Evolutionary conservation across 1,140 invertebrate species (phyloP).

Genomic region (Drosophila melanogaster): DNA sequence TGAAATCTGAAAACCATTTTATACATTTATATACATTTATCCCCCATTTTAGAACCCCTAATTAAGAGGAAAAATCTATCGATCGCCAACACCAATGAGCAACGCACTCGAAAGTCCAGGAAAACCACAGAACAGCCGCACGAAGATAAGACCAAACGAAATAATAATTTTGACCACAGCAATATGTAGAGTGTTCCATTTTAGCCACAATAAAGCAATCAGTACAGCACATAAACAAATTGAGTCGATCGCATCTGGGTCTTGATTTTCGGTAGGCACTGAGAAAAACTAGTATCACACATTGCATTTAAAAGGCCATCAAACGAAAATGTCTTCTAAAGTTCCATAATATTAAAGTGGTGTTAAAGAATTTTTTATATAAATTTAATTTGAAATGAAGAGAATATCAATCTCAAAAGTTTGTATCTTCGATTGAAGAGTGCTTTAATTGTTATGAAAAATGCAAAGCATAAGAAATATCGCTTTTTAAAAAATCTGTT

Average conservation of each 20-base stretch:
- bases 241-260: constrained; percentile 29
- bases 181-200: constrained; percentile 40
- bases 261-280: constrained; percentile 2
- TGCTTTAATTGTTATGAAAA: no score
- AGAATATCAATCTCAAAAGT: no score
- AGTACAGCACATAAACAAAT: constrained; percentile 49
- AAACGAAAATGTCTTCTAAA: no score
- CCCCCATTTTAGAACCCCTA: background rate
- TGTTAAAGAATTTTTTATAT: no score
- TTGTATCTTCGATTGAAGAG: no score
- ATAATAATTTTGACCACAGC: constrained; percentile 8
- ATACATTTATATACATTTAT: no score
- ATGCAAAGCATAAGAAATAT: no score
- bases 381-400: no score
- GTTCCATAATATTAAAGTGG: no score
- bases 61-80: no score
- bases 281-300: background rate
- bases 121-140: constrained; percentile 1
- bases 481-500: background rate
- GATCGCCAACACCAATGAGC: background rate
- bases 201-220: constrained; percentile 48
- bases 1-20: background rate
- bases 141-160: constrained; percentile 4
- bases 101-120: background rate
- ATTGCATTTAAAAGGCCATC: no score